Evolutionary conservation across 2,113 vertebrate species (phyloP), one percentile per base, ranked within the genome.

Genomic region (Amphiprion ocellaris): DNA sequence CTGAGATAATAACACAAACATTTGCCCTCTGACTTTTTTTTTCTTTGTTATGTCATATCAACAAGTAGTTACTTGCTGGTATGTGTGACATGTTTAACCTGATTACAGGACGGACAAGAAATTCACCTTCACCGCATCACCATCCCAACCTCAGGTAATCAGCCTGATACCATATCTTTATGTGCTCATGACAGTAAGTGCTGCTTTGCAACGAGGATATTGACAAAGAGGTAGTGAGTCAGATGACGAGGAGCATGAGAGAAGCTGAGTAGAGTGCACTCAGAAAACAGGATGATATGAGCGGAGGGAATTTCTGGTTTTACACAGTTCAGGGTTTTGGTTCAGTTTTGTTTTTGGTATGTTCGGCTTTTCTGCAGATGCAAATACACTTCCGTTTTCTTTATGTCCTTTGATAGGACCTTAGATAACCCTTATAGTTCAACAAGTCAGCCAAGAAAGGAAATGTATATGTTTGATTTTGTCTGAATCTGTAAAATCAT

Each of bases 121-220:
- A 52, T 99, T 98, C 93, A 95, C 84, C 92, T 99, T 99, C 90
- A 98, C 96, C 0, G 97, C 98, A n/a, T 99, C 98, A 0, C 98
- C 98, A 0, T 96, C 98, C 5, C 98, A 99, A 89, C 98, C 98
- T 0, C 98, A 99, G 98, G 98, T 99, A 94, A 83, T 53, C 24
- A 67, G 7, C 66, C 12, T 4, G 12, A 33, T 41, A 33, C 24
- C 7, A 8, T 3, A 19, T 11, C 52, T 82, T 28, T 56, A 47
- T 63, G 23, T 33, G 50, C 69, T 21, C 28, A 1, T 49, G 30
- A 44, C 17, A 50, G 11, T 2, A n/a, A 1, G 28, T 28, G 26
- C 19, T 37, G 3, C 21, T 69, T 24, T 39, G 17, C n/a, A 23
- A 12, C 0, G 12, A 8, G 14, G 2, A n/a, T 1, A 15, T 55